Base-by-base conservation (phyloP, 2,888 invertebrate genomes). In the Sphaerophoria rueppellii region DNA sequence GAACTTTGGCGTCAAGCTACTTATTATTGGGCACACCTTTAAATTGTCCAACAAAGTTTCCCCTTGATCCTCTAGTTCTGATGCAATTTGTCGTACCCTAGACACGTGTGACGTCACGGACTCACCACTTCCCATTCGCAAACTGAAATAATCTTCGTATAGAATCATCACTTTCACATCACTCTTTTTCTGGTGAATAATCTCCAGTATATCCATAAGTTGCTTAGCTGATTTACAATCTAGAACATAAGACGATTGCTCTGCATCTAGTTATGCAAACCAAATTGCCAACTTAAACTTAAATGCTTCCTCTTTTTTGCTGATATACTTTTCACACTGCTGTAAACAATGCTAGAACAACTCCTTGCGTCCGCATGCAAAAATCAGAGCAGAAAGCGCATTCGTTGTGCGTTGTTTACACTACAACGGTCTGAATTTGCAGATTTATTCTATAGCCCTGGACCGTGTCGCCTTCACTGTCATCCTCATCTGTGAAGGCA, bases 361-460 rank as follows among this genome's bases (percentile, higher is more conserved):
- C 48, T 32, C 46, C 46, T 58, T 60, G 50, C 63, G 61, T 35
- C 58, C 63, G 35, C 48, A 67, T n/a, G 12, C 43, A 43, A 40
- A 55, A 65, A 71, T 83, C 79, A 75, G 50, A 67, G 82, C 79
- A 83, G 60, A 71, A 74, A 83, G 83, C 71, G 79, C 71, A 83
- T 80, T 75, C 75, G 71, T 67, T 75, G 80, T 83, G 83, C 71
- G 80, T 83, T 83, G 75, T 83, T 75, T 83, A 80, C 83, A 80
- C 75, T 55, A 79, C 82, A 83, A 37, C 69, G 60, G 71, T 73
- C 76, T 81, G 76, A 69, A 85, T 85, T 72, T 81, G 81, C 85
- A 70, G 81, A 81, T 81, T 85, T 76, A 81, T 85, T 85, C 85
- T 81, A 72, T 72, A 69, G 65, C 73, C 63, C 69, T 83, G 83